phyloP scores from a whole-genome alignment of 2,797 vertebrate species.

The Glyptemys insculpta region DNA sequence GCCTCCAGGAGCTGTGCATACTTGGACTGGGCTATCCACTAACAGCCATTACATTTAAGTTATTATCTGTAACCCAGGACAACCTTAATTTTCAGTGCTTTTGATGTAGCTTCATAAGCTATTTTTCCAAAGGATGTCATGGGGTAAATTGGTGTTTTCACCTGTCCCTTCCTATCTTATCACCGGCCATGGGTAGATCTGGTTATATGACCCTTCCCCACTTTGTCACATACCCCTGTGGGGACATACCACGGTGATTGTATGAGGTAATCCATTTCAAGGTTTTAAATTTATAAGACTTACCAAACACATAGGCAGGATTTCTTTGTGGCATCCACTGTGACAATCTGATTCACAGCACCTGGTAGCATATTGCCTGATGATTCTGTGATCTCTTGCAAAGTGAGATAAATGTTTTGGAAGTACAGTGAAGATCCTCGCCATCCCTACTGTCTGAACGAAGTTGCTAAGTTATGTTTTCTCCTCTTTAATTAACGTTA shows the following conservation, averaged over 20 bases:
- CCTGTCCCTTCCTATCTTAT: neutral
- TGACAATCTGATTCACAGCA: neutral
- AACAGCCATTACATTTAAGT: neutral
- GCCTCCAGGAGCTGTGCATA: neutral
- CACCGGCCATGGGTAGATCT: neutral
- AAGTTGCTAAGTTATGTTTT: neutral
- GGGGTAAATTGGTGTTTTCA: neutral
- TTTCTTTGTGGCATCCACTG: neutral
- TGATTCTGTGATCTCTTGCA: too few species aligned
- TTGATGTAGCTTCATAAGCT: neutral
- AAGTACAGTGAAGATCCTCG: neutral
- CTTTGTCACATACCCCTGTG: neutral
- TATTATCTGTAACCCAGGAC: neutral
- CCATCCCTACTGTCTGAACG: neutral
- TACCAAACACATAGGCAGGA: neutral
- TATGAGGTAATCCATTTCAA: neutral
- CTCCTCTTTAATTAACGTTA: neutral
- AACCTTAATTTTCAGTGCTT: neutral
- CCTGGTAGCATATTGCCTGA: neutral
- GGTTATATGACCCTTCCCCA: neutral
- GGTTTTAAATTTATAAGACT: neutral
- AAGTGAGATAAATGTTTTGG: neutral
- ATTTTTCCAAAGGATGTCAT: neutral
- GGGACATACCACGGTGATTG: neutral
- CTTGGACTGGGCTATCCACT: neutral